A percentile compares a stretch with the other conserved stretches of the same genome.
These are phyloP conservation scores for Volucella bombylans DNA, from an alignment of 2,888 invertebrate species.

Conservation along the genomic window DNA sequence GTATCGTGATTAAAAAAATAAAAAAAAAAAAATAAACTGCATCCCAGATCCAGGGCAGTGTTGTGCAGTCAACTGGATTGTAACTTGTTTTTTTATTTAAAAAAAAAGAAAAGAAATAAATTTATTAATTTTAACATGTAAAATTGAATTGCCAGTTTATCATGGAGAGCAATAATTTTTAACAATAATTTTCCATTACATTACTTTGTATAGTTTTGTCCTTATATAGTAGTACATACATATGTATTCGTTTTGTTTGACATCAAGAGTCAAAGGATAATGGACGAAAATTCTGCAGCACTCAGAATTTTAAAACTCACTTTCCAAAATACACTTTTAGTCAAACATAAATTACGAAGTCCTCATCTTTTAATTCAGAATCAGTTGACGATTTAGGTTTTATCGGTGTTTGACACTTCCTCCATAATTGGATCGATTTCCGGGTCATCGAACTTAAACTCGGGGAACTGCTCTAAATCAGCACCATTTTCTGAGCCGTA, in stretches of 20 bases:
- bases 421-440: conserved; percentile 28
- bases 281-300: too few relatives aligned
- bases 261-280: too few relatives aligned
- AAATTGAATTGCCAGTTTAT: conserved; percentile 61
- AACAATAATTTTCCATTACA: background rate
- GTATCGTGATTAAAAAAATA: conserved; percentile 40
- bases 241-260: too few relatives aligned
- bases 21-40: background rate
- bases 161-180: conserved; percentile 3
- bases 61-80: conserved; percentile 43
- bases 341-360: too few relatives aligned
- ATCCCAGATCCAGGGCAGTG: too few relatives aligned
- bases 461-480: conserved; percentile 22
- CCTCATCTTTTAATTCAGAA: too few relatives aligned
- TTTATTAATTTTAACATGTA: conserved; percentile 46
- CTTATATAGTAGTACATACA: too few relatives aligned
- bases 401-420: too few relatives aligned
- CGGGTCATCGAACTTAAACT: conserved; percentile 20
- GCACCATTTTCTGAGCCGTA: conserved; percentile 3
- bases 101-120: conserved; percentile 43
- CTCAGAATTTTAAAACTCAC: too few relatives aligned
- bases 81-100: conserved; percentile 26
- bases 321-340: too few relatives aligned
- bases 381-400: too few relatives aligned
- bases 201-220: too few relatives aligned